Evolutionary conservation across 2,888 invertebrate genomes (phyloP), one percentile per base, ranked within the genome.

Genomic region (Agrochola litura): DNA sequence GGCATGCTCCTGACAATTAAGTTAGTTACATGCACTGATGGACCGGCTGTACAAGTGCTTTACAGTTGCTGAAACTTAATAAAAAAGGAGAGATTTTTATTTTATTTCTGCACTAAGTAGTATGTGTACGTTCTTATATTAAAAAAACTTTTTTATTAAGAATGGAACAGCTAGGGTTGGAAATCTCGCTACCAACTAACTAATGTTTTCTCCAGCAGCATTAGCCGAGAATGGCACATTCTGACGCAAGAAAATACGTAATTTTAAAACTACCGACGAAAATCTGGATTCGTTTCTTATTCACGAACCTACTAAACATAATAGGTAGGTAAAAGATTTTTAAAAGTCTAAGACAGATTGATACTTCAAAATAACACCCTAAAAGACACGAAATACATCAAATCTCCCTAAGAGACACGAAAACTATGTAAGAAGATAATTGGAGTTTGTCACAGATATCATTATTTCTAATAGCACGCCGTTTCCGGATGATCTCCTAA

Each of bases 1-100:
- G 46, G 54, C 25, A 37, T 72, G 25, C 22, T 54, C 4, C 54
- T 41, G 52, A 41, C 58, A 71, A 60, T 79, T 54, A 56, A 68
- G 77, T 67, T 54, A 30, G 25, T 41, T 30, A 19, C 14, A 49
- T 63, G 46, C 61, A 49, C 16, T n/a, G 14, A 64, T 56, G 25
- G 22, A 41, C 52, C 14, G 10, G 14, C 37, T 10, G 30, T 37
- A n/a, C 10, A 37, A 54, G 1, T 52, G 22, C 0, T 41, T 22
- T 43, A 16, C 5, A 58, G 19, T 76, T 25, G 16, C 25, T 37
- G 37, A 49, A 41, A 60, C 22, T 9, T 49, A 37, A n/a, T 37
- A 12, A 1, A 19, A 16, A 60, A 30, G 16, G 60, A 30, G 30
- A 30, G 3, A 19, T 16, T 60, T 49, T 60, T 8, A 30, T n/a